Conservation (phyloP, 2,797 vertebrate genomes). For the Catostomus latipinnis region DNA sequence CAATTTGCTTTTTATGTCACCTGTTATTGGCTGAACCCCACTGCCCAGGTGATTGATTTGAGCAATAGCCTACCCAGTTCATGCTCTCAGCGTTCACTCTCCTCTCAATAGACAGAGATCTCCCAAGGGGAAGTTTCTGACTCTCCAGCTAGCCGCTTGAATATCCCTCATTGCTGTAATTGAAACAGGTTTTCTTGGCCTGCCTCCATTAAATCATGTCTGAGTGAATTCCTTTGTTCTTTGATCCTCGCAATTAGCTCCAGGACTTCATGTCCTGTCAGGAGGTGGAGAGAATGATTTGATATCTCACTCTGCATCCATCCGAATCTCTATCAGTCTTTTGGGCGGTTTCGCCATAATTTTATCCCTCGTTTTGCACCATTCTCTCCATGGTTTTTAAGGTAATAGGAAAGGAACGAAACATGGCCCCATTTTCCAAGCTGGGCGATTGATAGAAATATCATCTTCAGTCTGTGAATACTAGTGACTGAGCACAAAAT, state of each 20-base stretch:
- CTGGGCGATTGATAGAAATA: constrained; percentile 56
- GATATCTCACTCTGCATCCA: constrained; percentile 54
- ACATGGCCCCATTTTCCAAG: constrained; percentile 56
- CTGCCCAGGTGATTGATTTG: constrained; percentile 49
- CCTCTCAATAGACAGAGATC: constrained; percentile 49
- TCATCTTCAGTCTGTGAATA: constrained; percentile 49
- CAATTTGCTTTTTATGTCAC: constrained; percentile 35
- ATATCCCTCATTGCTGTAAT: constrained; percentile 60
- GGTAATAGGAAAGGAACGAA: constrained; percentile 60
- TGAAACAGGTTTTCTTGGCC: constrained; percentile 63
- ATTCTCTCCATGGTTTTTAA: constrained; percentile 42
- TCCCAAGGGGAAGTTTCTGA: constrained; percentile 48
- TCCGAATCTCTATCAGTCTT: constrained; percentile 35
- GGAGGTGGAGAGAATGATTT: constrained; percentile 61
- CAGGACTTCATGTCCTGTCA: constrained; percentile 52
- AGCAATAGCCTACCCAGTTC: constrained; percentile 49
- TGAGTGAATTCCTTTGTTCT: constrained; percentile 62
- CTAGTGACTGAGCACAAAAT: constrained; percentile 60
- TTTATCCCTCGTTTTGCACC: constrained; percentile 28
- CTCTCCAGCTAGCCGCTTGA: constrained; percentile 45
- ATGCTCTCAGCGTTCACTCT: constrained; percentile 39
- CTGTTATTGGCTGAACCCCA: constrained; percentile 49
- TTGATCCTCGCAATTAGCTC: constrained; percentile 65
- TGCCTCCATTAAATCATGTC: constrained; percentile 62
- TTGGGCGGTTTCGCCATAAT: not conserved